Percentiles rank a stretch among this genome's conserved stretches.
Evolutionary conservation across 2,888 invertebrate genomes (phyloP).

Genomic region (Podotricha telesiphe): DNA sequence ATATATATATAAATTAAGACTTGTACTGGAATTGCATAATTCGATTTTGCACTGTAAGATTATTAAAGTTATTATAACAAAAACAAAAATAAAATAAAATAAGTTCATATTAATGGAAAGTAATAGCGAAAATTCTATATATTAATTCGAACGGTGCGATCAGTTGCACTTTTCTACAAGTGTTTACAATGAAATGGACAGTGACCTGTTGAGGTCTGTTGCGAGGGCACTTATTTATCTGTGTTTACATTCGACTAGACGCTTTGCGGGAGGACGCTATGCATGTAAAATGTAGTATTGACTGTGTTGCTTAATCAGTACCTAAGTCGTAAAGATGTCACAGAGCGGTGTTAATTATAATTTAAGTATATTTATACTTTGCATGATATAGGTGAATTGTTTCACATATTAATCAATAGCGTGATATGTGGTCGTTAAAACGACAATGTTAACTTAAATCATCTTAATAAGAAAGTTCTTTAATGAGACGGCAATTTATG

Average conservation of each 20-base stretch:
- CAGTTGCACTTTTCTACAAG: not conserved
- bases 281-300: not conserved
- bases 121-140: not conserved
- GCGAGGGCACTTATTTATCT: conserved; percentile 1
- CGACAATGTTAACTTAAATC: not conserved
- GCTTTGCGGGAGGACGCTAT: not conserved
- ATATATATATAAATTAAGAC: not conserved
- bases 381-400: not conserved
- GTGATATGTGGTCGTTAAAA: not conserved
- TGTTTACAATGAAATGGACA: conserved; percentile 7
- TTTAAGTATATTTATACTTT: not conserved
- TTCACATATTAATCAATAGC: not conserved
- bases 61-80: not conserved
- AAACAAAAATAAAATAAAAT: not conserved
- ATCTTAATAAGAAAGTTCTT: not conserved
- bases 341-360: not conserved
- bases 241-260: conserved; percentile 18
- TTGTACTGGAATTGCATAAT: not conserved
- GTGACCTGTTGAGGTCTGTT: not conserved
- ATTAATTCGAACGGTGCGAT: not conserved
- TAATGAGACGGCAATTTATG: no score
- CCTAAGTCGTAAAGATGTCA: conserved; percentile 2
- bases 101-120: not conserved
- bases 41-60: not conserved
- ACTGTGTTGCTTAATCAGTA: not conserved